Evolutionary conservation across 1,140 invertebrate genomes (phyloP).

Genomic region (Bombus confusus): DNA sequence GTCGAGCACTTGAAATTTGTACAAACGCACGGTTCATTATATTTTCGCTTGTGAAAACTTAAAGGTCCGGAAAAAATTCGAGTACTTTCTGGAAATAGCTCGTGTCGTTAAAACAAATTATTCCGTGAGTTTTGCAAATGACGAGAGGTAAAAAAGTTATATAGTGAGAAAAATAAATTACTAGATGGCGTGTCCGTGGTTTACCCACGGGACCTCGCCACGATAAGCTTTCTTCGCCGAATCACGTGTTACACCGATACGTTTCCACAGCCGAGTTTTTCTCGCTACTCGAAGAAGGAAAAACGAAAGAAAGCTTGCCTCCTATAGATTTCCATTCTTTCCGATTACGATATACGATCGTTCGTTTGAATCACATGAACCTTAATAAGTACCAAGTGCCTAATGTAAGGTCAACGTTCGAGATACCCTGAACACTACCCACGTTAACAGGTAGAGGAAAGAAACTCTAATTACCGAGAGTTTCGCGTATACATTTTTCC

Average conservation of each 20-base stretch:
- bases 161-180: constrained; percentile 2
- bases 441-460: constrained; percentile 54
- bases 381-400: constrained; percentile 71
- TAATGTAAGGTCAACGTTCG: constrained; percentile 63
- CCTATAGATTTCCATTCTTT: not conserved
- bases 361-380: constrained; percentile 65
- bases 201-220: not conserved
- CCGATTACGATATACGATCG: constrained; percentile 52
- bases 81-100: not conserved
- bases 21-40: not conserved
- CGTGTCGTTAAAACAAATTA: constrained; percentile 1
- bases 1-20: not conserved
- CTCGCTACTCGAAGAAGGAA: constrained; percentile 50
- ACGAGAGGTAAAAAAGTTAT: not conserved
- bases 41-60: not conserved
- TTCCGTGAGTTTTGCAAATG: not conserved
- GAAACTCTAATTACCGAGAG: constrained; percentile 50
- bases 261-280: constrained; percentile 63
- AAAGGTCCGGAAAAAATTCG: not conserved
- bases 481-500: constrained; percentile 66
- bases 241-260: constrained; percentile 49
- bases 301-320: constrained; percentile 54
- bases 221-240: not conserved
- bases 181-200: not conserved
- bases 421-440: constrained; percentile 67